Base-by-base conservation (phyloP, 2,797 vertebrate species). In the Crenichthys baileyi region DNA sequence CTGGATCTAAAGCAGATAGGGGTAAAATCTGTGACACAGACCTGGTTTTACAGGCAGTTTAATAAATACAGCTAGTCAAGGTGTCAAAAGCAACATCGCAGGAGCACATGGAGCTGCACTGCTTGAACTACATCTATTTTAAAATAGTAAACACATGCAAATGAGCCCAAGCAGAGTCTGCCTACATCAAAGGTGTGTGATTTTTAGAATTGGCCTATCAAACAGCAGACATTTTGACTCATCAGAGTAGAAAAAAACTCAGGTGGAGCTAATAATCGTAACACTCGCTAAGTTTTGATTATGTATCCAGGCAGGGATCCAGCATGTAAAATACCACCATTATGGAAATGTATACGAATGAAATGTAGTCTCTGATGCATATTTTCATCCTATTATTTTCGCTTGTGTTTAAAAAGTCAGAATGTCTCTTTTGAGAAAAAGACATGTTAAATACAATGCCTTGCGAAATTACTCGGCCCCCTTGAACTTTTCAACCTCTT, bases 241-340 rank as follows among this genome's bases (percentile, higher is more conserved):
- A 8, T 72, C 15, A 26, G 13, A 24, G 55, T 41, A 73, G 48
- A 60, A 77, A 80, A 60, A 76, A 81, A 79, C 68, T 65, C 73
- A 73, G 51, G 55, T 70, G 78, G 76, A 87, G 71, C 77, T 82
- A 81, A 80, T 68, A 73, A 76, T 26, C 0, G 39, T 82, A 79
- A 77, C 13, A 5, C 39, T 77, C 63, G 41, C 77, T 76, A 44
- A 18, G 6, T 70, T 85, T 67, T 72, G 76, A 73, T 83, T 75
- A 76, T 70, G 63, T 61, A 56, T 87, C 75, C 36, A 31, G 24
- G 70, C 31, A 80, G 63, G 50, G 72, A 80, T 72, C 56, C 79
- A 44, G n/a, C 60, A 29, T 65, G 61, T 22, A 75, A 70, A 67
- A 65, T 7, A 51, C 18, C 71, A 50, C 39, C 53, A 11, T 63